These are phyloP conservation scores for Drosophila eugracilis DNA, from an alignment of 1,140 invertebrate genomes.

Conservation along the genomic window DNA sequence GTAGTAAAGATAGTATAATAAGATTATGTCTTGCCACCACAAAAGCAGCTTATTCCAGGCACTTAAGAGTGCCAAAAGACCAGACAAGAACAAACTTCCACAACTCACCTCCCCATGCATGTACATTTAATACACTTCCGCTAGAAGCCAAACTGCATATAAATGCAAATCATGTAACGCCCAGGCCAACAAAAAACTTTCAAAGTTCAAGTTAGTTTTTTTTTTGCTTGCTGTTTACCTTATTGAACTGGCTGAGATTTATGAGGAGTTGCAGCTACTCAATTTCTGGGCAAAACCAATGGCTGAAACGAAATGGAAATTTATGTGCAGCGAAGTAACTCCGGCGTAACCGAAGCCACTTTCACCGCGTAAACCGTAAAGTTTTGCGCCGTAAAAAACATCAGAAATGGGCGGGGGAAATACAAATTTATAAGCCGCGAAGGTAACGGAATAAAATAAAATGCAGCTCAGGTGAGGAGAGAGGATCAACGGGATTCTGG, in stretches of 20 bases:
- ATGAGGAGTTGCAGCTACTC: slow-evolving; percentile 71
- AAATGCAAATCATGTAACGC: slow-evolving; percentile 58
- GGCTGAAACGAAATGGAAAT: slow-evolving; percentile 80
- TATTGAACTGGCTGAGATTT: slow-evolving; percentile 78
- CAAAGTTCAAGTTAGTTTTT: slow-evolving; percentile 57
- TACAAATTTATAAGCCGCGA: slow-evolving; percentile 76
- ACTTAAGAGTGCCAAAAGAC: slow-evolving; percentile 15
- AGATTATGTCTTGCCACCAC: slow-evolving; percentile 25
- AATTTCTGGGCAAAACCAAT: slow-evolving; percentile 76
- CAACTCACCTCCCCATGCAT: slow-evolving; percentile 13
- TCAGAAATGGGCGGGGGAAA: slow-evolving; percentile 50
- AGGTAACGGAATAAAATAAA: slow-evolving; percentile 73
- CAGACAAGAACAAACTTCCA: background rate
- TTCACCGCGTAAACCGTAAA: slow-evolving; percentile 75
- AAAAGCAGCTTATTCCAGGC: slow-evolving; percentile 8
- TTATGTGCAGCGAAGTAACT: slow-evolving; percentile 62
- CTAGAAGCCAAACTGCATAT: slow-evolving; percentile 50
- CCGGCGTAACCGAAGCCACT: slow-evolving; percentile 53
- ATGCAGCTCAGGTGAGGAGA: slow-evolving; percentile 38
- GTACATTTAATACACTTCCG: slow-evolving; percentile 68
- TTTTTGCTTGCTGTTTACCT: slow-evolving; percentile 68
- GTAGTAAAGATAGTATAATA: slow-evolving; percentile 13
- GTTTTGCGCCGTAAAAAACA: slow-evolving; percentile 62
- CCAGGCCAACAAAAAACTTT: slow-evolving; percentile 10
- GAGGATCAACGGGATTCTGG: slow-evolving; percentile 39